These are phyloP conservation scores for Lasaia peninsularis DNA, from an alignment of 1,140 invertebrate species.

Conservation along the genomic window DNA sequence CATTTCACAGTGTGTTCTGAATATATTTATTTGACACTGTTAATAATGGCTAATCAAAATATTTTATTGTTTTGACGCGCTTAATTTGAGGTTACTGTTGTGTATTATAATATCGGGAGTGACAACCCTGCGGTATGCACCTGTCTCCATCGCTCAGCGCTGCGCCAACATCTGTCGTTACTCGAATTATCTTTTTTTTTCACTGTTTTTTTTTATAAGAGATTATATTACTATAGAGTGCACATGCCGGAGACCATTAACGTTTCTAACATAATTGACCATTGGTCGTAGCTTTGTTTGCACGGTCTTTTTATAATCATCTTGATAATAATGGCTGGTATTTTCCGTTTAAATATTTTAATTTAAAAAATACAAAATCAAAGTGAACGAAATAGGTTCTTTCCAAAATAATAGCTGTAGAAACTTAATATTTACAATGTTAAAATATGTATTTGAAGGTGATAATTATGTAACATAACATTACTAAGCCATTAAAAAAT, in stretches of 20 bases:
- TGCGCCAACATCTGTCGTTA: constrained; percentile 61
- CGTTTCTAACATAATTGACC: background rate
- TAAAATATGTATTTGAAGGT: too few species aligned
- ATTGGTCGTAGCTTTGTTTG: too few species aligned
- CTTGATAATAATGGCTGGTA: too few species aligned
- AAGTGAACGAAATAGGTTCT: too few species aligned
- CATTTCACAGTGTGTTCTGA: background rate
- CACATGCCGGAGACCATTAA: background rate
- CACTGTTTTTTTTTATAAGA: constrained; percentile 33
- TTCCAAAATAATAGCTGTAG: too few species aligned
- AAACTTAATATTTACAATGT: too few species aligned
- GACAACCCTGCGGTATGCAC: constrained; percentile 58
- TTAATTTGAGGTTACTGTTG: constrained; percentile 7
- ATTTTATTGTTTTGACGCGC: constrained; percentile 22
- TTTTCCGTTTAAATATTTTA: too few species aligned
- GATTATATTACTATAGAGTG: background rate
- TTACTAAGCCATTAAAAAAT: too few species aligned
- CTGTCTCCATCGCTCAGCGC: constrained; percentile 57
- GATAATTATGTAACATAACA: too few species aligned
- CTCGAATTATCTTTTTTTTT: constrained; percentile 52
- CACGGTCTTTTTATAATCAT: too few species aligned
- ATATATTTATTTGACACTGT: background rate
- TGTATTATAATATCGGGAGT: constrained; percentile 21
- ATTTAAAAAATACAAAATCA: too few species aligned
- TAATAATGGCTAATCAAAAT: background rate